phyloP scores from a whole-genome alignment of 2,797 vertebrate species.

The Synaphobranchus kaupii region DNA sequence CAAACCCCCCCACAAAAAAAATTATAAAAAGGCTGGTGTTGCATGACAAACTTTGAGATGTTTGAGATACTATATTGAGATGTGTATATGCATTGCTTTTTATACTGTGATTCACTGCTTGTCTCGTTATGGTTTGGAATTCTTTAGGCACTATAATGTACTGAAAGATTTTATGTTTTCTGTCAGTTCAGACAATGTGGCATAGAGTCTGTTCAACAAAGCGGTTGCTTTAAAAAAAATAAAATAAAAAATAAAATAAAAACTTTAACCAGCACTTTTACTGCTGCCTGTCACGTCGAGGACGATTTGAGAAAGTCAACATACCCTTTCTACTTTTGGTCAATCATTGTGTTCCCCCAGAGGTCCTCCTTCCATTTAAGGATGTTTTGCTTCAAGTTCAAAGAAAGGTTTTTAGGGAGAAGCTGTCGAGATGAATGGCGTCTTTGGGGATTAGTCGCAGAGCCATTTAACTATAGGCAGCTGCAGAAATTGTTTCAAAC shows the following conservation, averaged over 20 bases:
- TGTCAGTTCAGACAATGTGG: background rate
- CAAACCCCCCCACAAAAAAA: too few species aligned
- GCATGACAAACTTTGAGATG: background rate
- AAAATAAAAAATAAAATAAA: background rate
- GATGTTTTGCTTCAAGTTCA: background rate
- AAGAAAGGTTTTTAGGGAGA: background rate
- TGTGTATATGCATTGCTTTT: background rate
- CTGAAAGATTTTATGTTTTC: background rate
- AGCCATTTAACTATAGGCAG: background rate
- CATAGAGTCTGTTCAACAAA: background rate
- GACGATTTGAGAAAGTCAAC: background rate
- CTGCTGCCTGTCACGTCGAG: background rate
- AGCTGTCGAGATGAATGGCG: background rate
- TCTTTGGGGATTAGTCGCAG: background rate
- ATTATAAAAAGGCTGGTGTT: background rate
- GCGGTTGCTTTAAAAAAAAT: background rate
- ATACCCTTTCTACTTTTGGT: background rate
- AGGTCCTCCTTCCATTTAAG: background rate
- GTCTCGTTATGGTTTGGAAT: background rate
- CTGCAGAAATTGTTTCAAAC: background rate
- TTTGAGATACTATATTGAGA: background rate
- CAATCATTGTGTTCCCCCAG: background rate
- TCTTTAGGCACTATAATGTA: background rate
- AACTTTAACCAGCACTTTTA: background rate
- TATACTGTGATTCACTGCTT: background rate